Percentiles rank a stretch among this genome's conserved stretches.
Conservation (phyloP, 1,140 invertebrate species). For the Drosophila auraria region DNA sequence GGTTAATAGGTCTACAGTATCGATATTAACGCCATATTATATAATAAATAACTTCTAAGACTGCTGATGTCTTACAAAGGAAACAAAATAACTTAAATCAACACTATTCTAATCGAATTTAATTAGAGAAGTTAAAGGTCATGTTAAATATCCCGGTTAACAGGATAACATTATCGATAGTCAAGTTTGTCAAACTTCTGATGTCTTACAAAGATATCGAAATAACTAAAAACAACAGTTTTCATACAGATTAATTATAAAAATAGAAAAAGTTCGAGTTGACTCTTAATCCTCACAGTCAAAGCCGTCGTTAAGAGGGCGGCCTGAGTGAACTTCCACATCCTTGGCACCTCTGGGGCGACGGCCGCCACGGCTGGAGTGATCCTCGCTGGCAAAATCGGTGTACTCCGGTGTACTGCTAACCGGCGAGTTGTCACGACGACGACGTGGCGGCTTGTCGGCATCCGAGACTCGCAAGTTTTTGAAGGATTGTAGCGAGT, state of each 20-base stretch:
- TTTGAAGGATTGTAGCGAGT: not conserved
- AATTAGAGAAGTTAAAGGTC: too few relatives aligned
- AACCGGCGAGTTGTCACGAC: not conserved
- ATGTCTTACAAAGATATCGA: too few relatives aligned
- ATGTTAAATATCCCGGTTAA: not conserved
- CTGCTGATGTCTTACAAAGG: too few relatives aligned
- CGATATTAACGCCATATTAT: too few relatives aligned
- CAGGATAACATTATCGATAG: too few relatives aligned
- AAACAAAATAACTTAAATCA: too few relatives aligned
- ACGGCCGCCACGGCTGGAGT: constrained; percentile 7
- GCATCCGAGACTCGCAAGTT: not conserved
- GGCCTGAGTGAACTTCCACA: too few relatives aligned
- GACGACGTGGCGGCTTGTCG: not conserved
- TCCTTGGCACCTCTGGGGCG: not conserved
- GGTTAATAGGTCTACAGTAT: too few relatives aligned
- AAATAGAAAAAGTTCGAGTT: too few relatives aligned
- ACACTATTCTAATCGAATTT: too few relatives aligned
- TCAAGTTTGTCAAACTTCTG: too few relatives aligned
- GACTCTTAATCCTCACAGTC: not conserved
- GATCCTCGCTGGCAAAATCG: constrained; percentile 7
- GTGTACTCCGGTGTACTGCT: constrained; percentile 15
- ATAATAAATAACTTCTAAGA: too few relatives aligned
- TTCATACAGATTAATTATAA: not conserved
- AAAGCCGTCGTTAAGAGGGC: not conserved
- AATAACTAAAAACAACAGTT: not conserved